Percentiles rank a stretch among this genome's conserved stretches.
phyloP scores from a whole-genome alignment of 2,888 invertebrate genomes.

The Orthosia cruda region DNA sequence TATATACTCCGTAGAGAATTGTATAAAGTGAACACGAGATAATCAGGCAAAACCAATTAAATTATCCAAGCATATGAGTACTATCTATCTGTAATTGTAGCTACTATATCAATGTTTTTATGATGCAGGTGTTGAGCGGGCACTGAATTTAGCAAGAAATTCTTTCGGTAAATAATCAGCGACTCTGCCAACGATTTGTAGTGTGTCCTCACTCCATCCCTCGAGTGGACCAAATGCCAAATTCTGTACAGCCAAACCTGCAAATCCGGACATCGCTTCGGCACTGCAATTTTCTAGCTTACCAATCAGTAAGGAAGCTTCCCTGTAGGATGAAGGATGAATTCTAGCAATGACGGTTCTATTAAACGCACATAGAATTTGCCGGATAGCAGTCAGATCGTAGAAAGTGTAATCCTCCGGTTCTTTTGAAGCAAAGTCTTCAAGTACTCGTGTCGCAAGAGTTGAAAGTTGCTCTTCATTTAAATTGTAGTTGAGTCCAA shows the following conservation, averaged over 20 bases:
- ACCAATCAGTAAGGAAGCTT: conserved; percentile 87
- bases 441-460: conserved; percentile 89
- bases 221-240: conserved; percentile 86
- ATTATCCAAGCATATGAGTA: conserved; percentile 5
- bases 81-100: not conserved
- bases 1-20: conserved; percentile 26
- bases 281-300: conserved; percentile 86
- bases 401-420: conserved; percentile 91
- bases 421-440: conserved; percentile 90
- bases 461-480: conserved; percentile 84
- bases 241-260: conserved; percentile 83
- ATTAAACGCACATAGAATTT: conserved; percentile 92
- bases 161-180: conserved; percentile 79
- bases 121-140: not conserved
- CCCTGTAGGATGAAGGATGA: conserved; percentile 90
- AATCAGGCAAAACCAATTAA: conserved; percentile 21
- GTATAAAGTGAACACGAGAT: not conserved
- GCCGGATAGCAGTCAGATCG: conserved; percentile 90
- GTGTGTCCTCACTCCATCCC: conserved; percentile 83
- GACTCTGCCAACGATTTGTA: conserved; percentile 84
- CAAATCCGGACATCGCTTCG: conserved; percentile 87
- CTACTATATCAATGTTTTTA: not conserved
- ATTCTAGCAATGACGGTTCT: conserved; percentile 89
- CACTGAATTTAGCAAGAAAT: conserved; percentile 30
- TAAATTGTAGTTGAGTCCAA: conserved; percentile 89